Evolutionary conservation across 2,113 vertebrate genomes (phyloP).

Genomic region (Felis catus): DNA sequence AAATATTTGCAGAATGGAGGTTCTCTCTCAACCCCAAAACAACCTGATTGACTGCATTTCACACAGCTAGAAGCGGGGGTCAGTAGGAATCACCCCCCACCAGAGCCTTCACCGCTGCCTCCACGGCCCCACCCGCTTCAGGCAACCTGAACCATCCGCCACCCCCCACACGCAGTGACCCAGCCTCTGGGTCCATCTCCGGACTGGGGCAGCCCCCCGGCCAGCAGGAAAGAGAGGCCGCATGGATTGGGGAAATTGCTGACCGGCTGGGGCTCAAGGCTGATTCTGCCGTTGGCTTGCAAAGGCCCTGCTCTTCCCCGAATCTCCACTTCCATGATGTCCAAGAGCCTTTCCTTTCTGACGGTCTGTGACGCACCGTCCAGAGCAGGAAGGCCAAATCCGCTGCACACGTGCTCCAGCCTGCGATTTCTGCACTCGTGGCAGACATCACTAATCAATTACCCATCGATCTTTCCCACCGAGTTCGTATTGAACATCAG

Average conservation of each 20-base stretch:
- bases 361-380: background rate
- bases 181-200: background rate
- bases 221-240: background rate
- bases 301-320: background rate
- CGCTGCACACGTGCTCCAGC: accelerated
- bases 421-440: accelerated
- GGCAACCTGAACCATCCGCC: background rate
- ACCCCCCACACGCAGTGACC: accelerated
- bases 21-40: background rate
- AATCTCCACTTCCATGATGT: background rate
- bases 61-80: background rate
- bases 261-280: background rate
- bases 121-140: background rate
- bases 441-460: conserved; percentile 47
- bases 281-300: background rate
- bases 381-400: background rate
- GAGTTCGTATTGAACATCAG: background rate
- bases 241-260: accelerated
- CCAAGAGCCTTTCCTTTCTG: background rate
- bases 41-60: accelerated
- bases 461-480: background rate
- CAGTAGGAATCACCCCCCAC: background rate
- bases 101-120: background rate
- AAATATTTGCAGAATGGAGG: background rate
- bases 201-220: background rate